Conservation (phyloP, 2,888 invertebrate genomes). For the Chrysopilus asiliformis region DNA sequence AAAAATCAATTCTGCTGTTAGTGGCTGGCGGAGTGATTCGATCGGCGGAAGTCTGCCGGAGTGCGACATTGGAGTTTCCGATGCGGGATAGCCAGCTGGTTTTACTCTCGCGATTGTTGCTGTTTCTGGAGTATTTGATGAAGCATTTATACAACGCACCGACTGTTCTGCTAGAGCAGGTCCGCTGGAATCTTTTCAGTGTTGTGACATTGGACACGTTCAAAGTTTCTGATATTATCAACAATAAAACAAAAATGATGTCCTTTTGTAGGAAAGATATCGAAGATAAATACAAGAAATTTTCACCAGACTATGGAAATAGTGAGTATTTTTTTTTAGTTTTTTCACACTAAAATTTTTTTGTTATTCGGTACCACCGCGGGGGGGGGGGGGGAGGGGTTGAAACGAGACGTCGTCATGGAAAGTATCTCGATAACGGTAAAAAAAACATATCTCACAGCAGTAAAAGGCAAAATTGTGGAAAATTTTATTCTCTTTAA, state of each 20-base stretch:
- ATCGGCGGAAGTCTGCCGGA: constrained; percentile 49
- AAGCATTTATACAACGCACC: constrained; percentile 91
- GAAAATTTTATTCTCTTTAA: no score
- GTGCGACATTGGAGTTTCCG: constrained; percentile 28
- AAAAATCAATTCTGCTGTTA: constrained; percentile 79
- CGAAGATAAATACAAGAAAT: constrained; percentile 58
- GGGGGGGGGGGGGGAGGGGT: no score
- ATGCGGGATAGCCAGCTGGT: constrained; percentile 53
- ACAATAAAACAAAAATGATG: constrained; percentile 46
- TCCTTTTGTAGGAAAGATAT: constrained; percentile 58
- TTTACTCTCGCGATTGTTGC: constrained; percentile 66
- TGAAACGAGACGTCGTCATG: no score
- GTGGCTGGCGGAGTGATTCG: constrained; percentile 62
- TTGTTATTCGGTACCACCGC: no score
- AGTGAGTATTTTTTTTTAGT: no score
- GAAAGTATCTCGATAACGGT: no score
- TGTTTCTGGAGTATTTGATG: constrained; percentile 88
- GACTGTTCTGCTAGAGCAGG: constrained; percentile 71
- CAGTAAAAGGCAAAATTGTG: no score
- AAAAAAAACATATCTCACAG: no score
- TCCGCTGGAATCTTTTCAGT: constrained; percentile 70
- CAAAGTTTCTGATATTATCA: constrained; percentile 36
- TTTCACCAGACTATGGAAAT: constrained; percentile 34
- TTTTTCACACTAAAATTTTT: no score
- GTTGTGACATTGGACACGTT: constrained; percentile 44